Evolutionary conservation across 1,140 invertebrate species (phyloP).

Genomic region (Chymomyza costata): DNA sequence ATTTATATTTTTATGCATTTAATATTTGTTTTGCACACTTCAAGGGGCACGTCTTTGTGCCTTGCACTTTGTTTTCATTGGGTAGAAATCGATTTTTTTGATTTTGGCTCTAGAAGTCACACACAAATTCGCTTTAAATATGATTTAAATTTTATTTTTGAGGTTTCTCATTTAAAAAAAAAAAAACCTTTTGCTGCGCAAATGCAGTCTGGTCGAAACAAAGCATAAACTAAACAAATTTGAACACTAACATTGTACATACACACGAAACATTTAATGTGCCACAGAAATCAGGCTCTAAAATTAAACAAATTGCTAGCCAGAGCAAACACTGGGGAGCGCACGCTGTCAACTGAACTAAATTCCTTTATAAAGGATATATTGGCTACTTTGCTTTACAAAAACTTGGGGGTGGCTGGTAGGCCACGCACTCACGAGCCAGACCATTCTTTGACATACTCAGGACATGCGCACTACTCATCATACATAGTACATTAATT

Average conservation of each 20-base stretch:
- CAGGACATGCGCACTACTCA: constrained; percentile 18
- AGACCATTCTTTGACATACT: constrained; percentile 17
- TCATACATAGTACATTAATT: too few relatives aligned
- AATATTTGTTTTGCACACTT: too few relatives aligned
- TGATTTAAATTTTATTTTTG: constrained; percentile 6
- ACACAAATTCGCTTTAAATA: constrained; percentile 18
- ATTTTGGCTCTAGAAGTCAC: constrained; percentile 34
- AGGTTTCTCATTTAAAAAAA: too few relatives aligned
- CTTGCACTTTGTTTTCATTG: constrained; percentile 64
- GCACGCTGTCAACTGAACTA: constrained; percentile 68
- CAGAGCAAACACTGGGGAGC: constrained; percentile 47
- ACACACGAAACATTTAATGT: too few relatives aligned
- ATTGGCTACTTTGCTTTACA: constrained; percentile 23
- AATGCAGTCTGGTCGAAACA: too few relatives aligned
- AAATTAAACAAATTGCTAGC: constrained; percentile 27
- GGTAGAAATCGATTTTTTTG: constrained; percentile 65
- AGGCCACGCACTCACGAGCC: not conserved
- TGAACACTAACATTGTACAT: too few relatives aligned
- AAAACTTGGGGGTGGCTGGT: too few relatives aligned
- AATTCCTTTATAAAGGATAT: constrained; percentile 59
- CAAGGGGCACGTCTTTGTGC: not conserved
- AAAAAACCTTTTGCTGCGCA: too few relatives aligned
- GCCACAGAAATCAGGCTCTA: constrained; percentile 13
- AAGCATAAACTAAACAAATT: too few relatives aligned
- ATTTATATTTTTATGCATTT: too few relatives aligned